These are phyloP conservation scores for Paguma larvata DNA, from an alignment of 2,797 vertebrate species.

Conservation along the genomic window DNA sequence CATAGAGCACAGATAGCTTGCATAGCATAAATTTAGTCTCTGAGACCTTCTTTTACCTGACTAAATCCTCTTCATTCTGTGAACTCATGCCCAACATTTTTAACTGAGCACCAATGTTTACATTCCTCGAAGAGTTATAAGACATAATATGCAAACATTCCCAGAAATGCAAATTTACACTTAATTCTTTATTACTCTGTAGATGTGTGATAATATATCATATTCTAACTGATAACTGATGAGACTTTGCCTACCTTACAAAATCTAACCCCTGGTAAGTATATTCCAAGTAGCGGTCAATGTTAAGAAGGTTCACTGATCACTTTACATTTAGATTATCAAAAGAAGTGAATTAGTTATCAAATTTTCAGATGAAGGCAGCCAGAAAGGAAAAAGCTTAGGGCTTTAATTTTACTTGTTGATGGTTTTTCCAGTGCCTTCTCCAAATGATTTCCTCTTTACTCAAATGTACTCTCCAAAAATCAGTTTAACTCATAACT, in stretches of 20 bases:
- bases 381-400: conserved; percentile 1
- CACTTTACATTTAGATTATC: conserved; percentile 69
- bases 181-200: conserved; percentile 58
- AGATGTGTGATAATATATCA: conserved; percentile 7
- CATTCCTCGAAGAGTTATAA: conserved; percentile 26
- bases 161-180: conserved; percentile 56
- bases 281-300: neutral
- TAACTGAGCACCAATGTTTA: conserved; percentile 61
- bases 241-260: neutral
- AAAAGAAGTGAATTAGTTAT: conserved; percentile 39
- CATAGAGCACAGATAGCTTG: neutral
- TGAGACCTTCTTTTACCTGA: neutral
- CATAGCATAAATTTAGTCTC: neutral
- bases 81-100: conserved; percentile 22
- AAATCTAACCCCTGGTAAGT: conserved; percentile 51
- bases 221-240: neutral
- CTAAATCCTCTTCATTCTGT: neutral
- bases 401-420: conserved; percentile 54
- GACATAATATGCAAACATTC: conserved; percentile 46
- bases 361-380: conserved; percentile 55
- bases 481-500: conserved; percentile 35
- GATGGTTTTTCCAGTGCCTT: conserved; percentile 42
- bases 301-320: conserved; percentile 20
- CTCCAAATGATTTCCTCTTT: conserved; percentile 41
- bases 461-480: neutral